Evolutionary conservation across 2,797 vertebrate genomes (phyloP).

Genomic region (Tangara arthus): DNA sequence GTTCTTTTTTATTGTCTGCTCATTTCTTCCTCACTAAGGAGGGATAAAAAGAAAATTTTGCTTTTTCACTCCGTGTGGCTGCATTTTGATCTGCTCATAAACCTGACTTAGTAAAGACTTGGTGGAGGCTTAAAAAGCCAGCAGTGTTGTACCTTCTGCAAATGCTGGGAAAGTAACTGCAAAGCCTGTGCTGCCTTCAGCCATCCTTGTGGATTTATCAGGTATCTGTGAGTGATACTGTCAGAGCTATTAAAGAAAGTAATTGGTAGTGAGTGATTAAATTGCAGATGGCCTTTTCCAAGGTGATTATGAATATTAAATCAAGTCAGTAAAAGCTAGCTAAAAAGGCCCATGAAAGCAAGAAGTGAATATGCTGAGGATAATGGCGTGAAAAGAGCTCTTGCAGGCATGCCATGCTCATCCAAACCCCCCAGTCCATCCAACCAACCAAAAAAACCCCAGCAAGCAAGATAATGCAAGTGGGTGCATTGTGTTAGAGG

Average conservation of each 20-base stretch:
- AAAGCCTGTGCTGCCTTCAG: neutral
- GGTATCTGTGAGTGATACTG: constrained; percentile 49
- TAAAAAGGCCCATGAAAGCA: neutral
- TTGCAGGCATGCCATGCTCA: neutral
- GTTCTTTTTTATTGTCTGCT: neutral
- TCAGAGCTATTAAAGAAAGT: constrained; percentile 57
- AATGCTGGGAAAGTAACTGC: neutral
- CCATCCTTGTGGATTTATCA: constrained; percentile 24
- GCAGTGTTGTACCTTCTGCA: neutral
- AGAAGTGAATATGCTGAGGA: neutral
- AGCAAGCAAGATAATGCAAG: neutral
- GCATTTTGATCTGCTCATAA: neutral
- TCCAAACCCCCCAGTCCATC: neutral
- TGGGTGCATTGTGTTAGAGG: neutral
- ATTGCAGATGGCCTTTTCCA: constrained; percentile 69
- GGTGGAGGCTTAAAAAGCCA: neutral
- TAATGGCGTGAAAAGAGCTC: neutral
- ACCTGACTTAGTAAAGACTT: neutral
- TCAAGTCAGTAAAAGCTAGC: constrained; percentile 47
- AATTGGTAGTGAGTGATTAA: constrained; percentile 71
- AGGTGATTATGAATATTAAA: constrained; percentile 68
- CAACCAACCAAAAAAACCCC: neutral
- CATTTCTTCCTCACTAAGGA: neutral
- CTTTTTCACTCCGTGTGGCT: neutral
- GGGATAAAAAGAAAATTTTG: neutral